phyloP scores from a whole-genome alignment of 2,797 vertebrate genomes.

The Apogon hyalosoma region DNA sequence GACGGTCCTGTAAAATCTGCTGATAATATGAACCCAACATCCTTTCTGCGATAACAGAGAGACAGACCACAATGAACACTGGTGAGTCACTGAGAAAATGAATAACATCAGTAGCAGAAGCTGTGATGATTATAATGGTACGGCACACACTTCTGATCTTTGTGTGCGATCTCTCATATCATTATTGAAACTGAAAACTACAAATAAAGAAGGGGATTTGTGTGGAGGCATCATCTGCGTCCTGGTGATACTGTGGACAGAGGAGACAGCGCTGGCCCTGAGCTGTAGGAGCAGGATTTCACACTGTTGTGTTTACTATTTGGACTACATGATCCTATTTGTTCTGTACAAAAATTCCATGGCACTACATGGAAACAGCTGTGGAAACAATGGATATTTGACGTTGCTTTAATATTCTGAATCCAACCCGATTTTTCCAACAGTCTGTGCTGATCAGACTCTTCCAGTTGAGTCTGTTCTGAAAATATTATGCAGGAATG shows the following conservation, averaged over 20 bases:
- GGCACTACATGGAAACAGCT: conserved; percentile 4
- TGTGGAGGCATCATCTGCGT: not conserved
- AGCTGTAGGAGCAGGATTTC: conserved; percentile 12
- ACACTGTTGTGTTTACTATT: conserved; percentile 16
- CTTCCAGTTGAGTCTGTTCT: not conserved
- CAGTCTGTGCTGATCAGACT: not conserved
- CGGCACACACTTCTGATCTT: conserved; percentile 8
- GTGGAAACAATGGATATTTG: conserved; percentile 33
- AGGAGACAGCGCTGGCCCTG: conserved; percentile 37
- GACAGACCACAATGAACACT: conserved; percentile 13
- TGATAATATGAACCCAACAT: conserved; percentile 22
- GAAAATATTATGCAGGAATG: conserved; percentile 13
- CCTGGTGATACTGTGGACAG: conserved; percentile 13
- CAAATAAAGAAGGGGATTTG: conserved; percentile 10
- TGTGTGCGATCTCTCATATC: not conserved
- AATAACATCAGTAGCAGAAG: conserved; percentile 13
- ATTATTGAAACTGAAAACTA: conserved; percentile 1
- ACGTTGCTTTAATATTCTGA: conserved; percentile 13
- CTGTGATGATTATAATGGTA: not conserved
- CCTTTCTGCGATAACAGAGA: not conserved
- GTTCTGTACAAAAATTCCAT: not conserved
- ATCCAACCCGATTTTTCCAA: conserved; percentile 11
- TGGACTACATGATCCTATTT: conserved; percentile 1
- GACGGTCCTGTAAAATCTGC: conserved; percentile 14
- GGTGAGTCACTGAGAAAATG: conserved; percentile 20